A percentile compares a stretch with the other conserved stretches of the same genome.
These are phyloP conservation scores for Lepus timidus DNA, from an alignment of 2,113 vertebrate genomes.

Conservation along the genomic window DNA sequence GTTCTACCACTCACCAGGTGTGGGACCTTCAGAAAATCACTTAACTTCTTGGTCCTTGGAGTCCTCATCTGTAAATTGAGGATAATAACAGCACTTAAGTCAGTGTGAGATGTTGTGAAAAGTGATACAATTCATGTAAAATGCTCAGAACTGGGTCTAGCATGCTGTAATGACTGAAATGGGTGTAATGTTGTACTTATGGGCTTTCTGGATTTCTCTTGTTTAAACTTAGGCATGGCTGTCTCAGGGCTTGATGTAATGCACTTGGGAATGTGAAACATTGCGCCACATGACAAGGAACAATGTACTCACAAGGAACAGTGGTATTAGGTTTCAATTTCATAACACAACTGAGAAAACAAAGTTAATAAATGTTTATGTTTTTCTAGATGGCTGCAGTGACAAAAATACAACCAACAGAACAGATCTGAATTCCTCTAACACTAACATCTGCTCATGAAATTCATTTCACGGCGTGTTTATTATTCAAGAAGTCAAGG, in stretches of 20 bases:
- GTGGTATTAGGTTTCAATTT: constrained; percentile 67
- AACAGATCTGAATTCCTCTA: neutral
- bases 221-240: constrained; percentile 15
- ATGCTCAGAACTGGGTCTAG: neutral
- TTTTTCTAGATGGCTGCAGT: constrained; percentile 46
- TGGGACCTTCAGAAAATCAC: constrained; percentile 39
- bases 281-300: constrained; percentile 26
- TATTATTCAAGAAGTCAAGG: neutral
- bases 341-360: constrained; percentile 75
- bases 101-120: constrained; percentile 56
- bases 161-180: neutral
- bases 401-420: constrained; percentile 31
- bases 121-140: constrained; percentile 50
- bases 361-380: constrained; percentile 56
- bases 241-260: constrained; percentile 26
- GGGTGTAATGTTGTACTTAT: neutral
- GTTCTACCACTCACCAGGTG: neutral
- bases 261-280: constrained; percentile 41
- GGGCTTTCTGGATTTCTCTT: constrained; percentile 23
- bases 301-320: constrained; percentile 46
- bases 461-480: neutral
- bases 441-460: neutral
- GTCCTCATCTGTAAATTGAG: constrained; percentile 40
- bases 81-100: constrained; percentile 28
- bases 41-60: neutral